phyloP scores from a whole-genome alignment of 2,888 invertebrate species.

The Erebia palarica region DNA sequence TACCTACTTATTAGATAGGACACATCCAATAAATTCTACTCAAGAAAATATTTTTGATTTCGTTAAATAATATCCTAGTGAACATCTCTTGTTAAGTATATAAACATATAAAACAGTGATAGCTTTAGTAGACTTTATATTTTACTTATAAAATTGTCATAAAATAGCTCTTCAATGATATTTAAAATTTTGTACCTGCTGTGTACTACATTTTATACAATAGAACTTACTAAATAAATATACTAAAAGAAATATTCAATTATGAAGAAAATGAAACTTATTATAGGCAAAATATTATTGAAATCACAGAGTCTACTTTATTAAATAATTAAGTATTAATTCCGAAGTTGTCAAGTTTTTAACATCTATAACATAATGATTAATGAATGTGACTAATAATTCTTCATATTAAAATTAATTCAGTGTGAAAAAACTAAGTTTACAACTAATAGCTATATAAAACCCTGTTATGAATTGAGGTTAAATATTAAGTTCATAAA shows the following conservation, averaged over 20 bases:
- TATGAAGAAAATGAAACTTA: background rate
- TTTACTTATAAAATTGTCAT: constrained; percentile 57
- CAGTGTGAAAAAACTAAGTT: constrained; percentile 27
- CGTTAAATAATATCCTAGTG: background rate
- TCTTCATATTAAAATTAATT: constrained; percentile 16
- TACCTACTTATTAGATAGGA: too few species aligned
- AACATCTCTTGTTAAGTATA: background rate
- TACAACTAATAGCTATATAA: constrained; percentile 59
- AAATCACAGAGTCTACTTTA: background rate
- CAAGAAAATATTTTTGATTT: background rate
- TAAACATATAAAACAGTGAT: background rate
- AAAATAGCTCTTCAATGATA: constrained; percentile 60
- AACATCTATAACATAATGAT: background rate
- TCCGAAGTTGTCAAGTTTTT: background rate
- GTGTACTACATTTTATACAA: background rate
- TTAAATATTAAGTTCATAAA: constrained; percentile 5
- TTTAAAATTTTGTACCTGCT: constrained; percentile 18
- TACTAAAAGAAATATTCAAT: background rate
- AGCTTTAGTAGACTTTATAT: constrained; percentile 8
- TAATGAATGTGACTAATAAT: background rate
- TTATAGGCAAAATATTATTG: background rate
- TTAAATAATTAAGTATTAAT: too few species aligned
- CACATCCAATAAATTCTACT: too few species aligned
- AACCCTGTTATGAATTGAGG: constrained; percentile 68
- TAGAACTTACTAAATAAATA: background rate